Evolutionary conservation across 2,797 vertebrate species (phyloP).

Genomic region (Choloepus didactylus): DNA sequence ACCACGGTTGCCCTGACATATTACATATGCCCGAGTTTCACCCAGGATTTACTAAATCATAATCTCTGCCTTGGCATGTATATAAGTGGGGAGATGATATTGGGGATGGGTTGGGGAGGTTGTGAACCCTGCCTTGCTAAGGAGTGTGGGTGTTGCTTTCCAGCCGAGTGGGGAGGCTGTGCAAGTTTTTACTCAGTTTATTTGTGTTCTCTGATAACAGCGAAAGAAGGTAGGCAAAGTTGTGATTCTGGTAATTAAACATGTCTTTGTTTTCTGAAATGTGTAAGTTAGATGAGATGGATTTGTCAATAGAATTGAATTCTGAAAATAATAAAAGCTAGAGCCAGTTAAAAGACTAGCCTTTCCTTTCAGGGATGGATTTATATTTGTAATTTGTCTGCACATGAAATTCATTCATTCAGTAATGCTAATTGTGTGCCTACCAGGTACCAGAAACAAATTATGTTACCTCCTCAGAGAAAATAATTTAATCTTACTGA

Average conservation of each 20-base stretch:
- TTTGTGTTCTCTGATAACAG: neutral
- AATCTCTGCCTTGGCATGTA: neutral
- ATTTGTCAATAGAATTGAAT: neutral
- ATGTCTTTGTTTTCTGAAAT: slow-evolving; percentile 38
- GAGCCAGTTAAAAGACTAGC: neutral
- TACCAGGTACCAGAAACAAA: neutral
- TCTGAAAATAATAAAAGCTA: slow-evolving; percentile 2
- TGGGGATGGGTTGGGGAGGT: neutral
- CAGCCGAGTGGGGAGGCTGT: neutral
- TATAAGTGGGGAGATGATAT: neutral
- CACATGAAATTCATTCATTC: slow-evolving; percentile 15
- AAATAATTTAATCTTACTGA: neutral
- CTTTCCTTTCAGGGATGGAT: slow-evolving; percentile 10
- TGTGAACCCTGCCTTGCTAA: neutral
- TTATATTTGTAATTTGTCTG: slow-evolving; percentile 40
- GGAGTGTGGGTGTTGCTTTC: neutral
- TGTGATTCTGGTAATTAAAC: neutral
- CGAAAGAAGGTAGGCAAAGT: neutral
- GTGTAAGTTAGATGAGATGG: neutral
- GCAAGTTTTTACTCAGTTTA: neutral
- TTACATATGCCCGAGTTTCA: neutral
- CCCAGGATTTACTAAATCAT: neutral
- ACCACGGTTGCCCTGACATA: neutral
- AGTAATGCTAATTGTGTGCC: neutral
- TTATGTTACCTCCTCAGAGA: neutral